Evolutionary conservation across 2,888 invertebrate genomes (phyloP).

Genomic region (Drosophila subquinaria): DNA sequence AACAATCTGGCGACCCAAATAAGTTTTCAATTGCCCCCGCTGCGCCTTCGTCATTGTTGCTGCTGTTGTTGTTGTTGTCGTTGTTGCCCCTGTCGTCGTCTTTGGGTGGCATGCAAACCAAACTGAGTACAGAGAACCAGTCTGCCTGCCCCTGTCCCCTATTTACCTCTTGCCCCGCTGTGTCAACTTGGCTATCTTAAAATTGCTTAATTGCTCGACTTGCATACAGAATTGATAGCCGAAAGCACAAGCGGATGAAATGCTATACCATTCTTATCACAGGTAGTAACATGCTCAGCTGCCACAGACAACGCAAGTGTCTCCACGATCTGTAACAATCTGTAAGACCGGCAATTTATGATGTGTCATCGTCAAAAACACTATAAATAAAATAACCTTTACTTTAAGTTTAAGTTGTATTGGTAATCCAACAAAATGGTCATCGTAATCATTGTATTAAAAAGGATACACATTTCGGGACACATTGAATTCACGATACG

Average conservation of each 20-base stretch:
- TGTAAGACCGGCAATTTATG: constrained; percentile 1
- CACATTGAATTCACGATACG: no score
- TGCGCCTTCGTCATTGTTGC: constrained; percentile 13
- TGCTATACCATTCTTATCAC: constrained; percentile 6
- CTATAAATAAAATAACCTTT: no score
- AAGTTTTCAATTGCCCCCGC: constrained; percentile 44
- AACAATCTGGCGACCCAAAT: constrained; percentile 67
- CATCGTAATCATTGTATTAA: no score
- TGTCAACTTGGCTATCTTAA: constrained; percentile 57
- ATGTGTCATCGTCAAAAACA: not conserved
- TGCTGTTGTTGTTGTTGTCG: not conserved
- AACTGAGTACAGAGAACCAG: constrained; percentile 52
- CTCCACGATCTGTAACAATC: not conserved
- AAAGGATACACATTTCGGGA: no score
- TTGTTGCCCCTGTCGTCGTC: not conserved
- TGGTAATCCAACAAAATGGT: not conserved
- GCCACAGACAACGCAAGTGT: constrained; percentile 3
- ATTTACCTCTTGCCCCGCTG: constrained; percentile 1
- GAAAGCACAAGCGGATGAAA: constrained; percentile 4
- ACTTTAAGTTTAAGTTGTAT: not conserved
- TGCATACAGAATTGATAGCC: constrained; percentile 40
- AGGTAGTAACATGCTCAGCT: not conserved
- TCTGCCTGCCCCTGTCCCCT: constrained; percentile 28
- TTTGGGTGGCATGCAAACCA: constrained; percentile 71
- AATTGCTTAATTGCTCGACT: constrained; percentile 62